Conservation (phyloP, 2,888 invertebrate genomes). For the Hoplodrina ambigua region DNA sequence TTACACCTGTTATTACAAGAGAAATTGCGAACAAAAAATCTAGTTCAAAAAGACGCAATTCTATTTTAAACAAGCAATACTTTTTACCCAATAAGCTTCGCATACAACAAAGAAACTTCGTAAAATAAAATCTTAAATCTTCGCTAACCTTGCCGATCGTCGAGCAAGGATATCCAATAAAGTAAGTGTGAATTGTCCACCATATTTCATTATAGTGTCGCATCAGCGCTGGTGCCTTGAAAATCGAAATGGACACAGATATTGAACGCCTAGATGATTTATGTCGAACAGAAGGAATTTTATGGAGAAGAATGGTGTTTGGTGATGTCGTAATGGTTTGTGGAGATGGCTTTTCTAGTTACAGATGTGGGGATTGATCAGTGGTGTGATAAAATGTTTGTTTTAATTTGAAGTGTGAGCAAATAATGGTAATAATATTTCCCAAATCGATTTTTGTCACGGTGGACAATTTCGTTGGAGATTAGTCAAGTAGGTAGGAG, state of each 20-base stretch:
- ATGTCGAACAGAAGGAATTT: slow-evolving; percentile 38
- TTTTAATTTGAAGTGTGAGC: too few relatives aligned
- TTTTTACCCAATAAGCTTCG: slow-evolving; percentile 15
- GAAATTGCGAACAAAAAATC: not conserved
- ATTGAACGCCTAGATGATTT: slow-evolving; percentile 62
- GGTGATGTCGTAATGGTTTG: slow-evolving; percentile 21
- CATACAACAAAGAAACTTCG: slow-evolving; percentile 22
- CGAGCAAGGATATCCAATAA: slow-evolving; percentile 59
- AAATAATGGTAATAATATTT: too few relatives aligned
- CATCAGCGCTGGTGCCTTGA: slow-evolving; percentile 60
- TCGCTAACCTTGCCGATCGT: slow-evolving; percentile 41
- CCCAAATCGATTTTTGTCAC: too few relatives aligned
- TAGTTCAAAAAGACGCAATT: not conserved
- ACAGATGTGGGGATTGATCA: not conserved
- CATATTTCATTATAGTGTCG: slow-evolving; percentile 67
- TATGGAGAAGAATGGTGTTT: slow-evolving; percentile 32
- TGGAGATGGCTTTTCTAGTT: slow-evolving; percentile 18
- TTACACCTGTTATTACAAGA: too few relatives aligned
- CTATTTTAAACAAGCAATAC: not conserved
- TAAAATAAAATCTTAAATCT: slow-evolving; percentile 46
- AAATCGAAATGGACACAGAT: slow-evolving; percentile 61
- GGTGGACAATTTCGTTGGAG: too few relatives aligned
- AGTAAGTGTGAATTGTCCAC: slow-evolving; percentile 59
- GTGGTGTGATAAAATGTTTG: not conserved
- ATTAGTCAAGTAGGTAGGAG: too few relatives aligned